These are phyloP conservation scores for Cheirogaleus medius DNA, from an alignment of 2,113 vertebrate species.

Conservation along the genomic window DNA sequence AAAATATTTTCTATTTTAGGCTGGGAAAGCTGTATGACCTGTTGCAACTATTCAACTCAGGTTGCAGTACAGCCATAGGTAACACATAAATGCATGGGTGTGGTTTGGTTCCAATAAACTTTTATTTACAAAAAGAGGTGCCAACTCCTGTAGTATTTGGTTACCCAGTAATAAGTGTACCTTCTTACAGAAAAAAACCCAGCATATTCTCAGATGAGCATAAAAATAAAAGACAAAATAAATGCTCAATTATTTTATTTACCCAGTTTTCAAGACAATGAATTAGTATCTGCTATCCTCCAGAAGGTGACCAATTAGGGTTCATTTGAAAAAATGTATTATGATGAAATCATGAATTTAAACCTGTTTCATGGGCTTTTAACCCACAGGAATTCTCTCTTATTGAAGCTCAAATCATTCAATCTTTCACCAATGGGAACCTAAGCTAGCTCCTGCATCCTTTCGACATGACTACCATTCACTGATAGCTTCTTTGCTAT, in stretches of 20 bases:
- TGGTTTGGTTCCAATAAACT: not conserved
- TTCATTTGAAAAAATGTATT: not conserved
- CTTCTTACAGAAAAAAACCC: not conserved
- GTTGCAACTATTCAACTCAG: not conserved
- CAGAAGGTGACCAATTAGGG: not conserved
- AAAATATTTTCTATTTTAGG: not conserved
- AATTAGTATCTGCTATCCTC: not conserved
- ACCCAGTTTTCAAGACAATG: not conserved
- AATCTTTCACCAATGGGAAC: not conserved
- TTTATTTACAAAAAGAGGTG: not conserved
- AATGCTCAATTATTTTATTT: constrained; percentile 23
- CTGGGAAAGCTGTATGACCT: not conserved
- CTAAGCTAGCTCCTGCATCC: not conserved
- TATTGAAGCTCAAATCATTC: not conserved
- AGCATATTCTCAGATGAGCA: too few relatives aligned
- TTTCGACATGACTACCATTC: not conserved
- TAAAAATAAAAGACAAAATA: not conserved
- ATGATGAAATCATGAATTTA: not conserved
- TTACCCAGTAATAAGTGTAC: not conserved
- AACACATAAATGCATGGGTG: not conserved
- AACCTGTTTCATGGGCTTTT: not conserved
- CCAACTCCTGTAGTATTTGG: not conserved
- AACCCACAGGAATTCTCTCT: not conserved
- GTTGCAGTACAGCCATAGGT: not conserved
- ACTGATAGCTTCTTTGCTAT: not conserved